phyloP scores from a whole-genome alignment of 2,113 vertebrate genomes.

The Synchiropus splendidus region DNA sequence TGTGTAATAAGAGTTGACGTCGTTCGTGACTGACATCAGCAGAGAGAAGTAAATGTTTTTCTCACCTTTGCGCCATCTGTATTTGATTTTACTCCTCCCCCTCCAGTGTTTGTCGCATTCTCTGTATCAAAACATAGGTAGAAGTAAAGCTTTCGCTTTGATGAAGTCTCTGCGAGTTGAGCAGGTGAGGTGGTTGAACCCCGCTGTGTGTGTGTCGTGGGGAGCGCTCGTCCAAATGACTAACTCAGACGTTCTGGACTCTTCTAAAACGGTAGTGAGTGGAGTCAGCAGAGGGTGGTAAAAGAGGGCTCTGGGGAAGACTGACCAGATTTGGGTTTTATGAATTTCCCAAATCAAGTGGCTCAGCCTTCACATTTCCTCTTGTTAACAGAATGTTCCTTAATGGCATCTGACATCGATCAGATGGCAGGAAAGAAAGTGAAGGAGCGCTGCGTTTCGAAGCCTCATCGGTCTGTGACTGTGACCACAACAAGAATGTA shows the following conservation, averaged over 20 bases:
- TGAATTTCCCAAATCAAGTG: conserved; percentile 46
- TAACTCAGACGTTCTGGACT: conserved; percentile 58
- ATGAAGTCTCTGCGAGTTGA: background rate
- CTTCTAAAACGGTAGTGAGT: conserved; percentile 40
- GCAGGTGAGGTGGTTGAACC: conserved; percentile 4
- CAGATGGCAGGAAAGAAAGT: conserved; percentile 1
- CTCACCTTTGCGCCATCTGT: conserved; percentile 4
- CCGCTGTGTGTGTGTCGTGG: conserved; percentile 13
- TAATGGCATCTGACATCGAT: conserved; percentile 24
- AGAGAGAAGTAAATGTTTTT: conserved; percentile 6
- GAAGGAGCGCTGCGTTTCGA: conserved; percentile 10
- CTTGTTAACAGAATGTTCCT: conserved; percentile 35
- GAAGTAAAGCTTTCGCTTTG: too few species aligned
- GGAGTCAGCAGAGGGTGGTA: conserved; percentile 19
- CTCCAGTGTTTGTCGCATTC: background rate
- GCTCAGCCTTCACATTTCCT: conserved; percentile 42
- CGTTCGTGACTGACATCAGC: conserved; percentile 10
- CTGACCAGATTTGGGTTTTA: conserved; percentile 36
- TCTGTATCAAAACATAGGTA: too few species aligned
- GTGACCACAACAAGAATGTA: too few species aligned
- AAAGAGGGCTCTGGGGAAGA: conserved; percentile 22
- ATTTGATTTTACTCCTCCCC: conserved; percentile 3
- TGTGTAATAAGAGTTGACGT: conserved; percentile 23
- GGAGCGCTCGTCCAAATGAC: conserved; percentile 38
- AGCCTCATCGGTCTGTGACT: conserved; percentile 32